Percentiles rank a stretch among this genome's conserved stretches.
Evolutionary conservation across 2,888 invertebrate genomes (phyloP).

Genomic region (Autographa pulchrina): DNA sequence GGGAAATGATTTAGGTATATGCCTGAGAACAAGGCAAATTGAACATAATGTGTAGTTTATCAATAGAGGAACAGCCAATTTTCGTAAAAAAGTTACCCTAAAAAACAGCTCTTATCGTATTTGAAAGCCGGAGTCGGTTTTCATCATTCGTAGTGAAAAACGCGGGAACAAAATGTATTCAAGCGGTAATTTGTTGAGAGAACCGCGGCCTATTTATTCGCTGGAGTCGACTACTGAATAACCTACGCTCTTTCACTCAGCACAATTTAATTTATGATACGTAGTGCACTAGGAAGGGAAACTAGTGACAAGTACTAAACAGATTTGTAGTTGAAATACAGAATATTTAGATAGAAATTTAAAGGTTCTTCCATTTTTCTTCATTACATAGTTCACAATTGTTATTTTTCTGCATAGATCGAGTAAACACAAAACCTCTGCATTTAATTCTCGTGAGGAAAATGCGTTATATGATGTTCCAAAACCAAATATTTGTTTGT

Average conservation of each 20-base stretch:
- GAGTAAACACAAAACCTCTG: too few relatives aligned
- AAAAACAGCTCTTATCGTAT: background rate
- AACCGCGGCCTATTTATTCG: conserved; percentile 6
- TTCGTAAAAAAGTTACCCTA: background rate
- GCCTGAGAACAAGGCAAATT: too few relatives aligned
- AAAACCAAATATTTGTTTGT: too few relatives aligned
- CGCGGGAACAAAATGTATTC: background rate
- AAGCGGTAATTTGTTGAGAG: conserved; percentile 1
- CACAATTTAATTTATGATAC: background rate
- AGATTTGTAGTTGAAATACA: background rate
- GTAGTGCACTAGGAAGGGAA: background rate
- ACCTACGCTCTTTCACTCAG: background rate
- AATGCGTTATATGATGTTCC: too few relatives aligned
- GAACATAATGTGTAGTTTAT: too few relatives aligned
- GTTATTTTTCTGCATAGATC: background rate
- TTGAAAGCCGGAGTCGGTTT: background rate
- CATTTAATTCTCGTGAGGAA: too few relatives aligned
- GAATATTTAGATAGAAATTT: too few relatives aligned
- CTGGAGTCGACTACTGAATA: background rate
- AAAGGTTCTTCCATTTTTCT: too few relatives aligned
- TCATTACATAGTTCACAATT: too few relatives aligned
- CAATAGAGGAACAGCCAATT: background rate
- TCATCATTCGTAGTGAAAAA: background rate
- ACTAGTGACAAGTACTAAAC: background rate
- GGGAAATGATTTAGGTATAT: too few relatives aligned